Base-by-base conservation (phyloP, 1,140 invertebrate genomes). In the Semibalanus balanoides region DNA sequence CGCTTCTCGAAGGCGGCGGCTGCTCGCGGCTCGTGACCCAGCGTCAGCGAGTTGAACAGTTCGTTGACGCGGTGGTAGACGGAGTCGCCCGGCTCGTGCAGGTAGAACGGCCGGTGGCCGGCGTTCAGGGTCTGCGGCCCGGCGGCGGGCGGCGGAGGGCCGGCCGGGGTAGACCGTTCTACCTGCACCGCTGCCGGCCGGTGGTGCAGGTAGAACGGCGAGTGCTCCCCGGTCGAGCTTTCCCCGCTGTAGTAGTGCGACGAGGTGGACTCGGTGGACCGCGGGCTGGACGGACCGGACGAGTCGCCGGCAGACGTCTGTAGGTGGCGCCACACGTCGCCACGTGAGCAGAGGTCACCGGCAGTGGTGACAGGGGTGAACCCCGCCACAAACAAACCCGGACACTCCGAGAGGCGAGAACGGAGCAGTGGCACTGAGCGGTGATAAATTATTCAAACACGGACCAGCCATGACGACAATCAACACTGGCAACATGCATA, bases 1-100 rank as follows among this genome's bases (percentile, higher is more conserved):
- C 28, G 30, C 64, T 30, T 64, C 17, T 29, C 75, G 17, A 28
- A 73, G 30, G 31, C 30, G 29, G 35, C 30, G 29, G 35, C 35
- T 31, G 29, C 29, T 28, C 40, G 43, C 25, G 51, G 43, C 70
- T 51, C 30, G 27, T 72, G 51, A 30, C 75, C 75, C 29, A 74
- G 35, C 76, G 80, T 82, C 72, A 76, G 79, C 14, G 84, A 82
- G 76, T 82, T 88, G 82, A 95, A 95, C 69, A 95, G 84, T 80
- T 92, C 91, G 69, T 91, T 89, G 74, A 92, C 90, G 72, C 90
- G 86, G 79, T 91, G 90, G 81, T 92, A 92, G 9, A 89, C 88
- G 69, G 92, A 85, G 77, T 92, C 89, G 83, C 87, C 89, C 31
- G 88, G 92, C 81, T 90, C 90, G 83, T 95, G 93, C 43, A 94